Evolutionary conservation across 2,113 vertebrate genomes (phyloP).

Genomic region (Platichthys flesus): DNA sequence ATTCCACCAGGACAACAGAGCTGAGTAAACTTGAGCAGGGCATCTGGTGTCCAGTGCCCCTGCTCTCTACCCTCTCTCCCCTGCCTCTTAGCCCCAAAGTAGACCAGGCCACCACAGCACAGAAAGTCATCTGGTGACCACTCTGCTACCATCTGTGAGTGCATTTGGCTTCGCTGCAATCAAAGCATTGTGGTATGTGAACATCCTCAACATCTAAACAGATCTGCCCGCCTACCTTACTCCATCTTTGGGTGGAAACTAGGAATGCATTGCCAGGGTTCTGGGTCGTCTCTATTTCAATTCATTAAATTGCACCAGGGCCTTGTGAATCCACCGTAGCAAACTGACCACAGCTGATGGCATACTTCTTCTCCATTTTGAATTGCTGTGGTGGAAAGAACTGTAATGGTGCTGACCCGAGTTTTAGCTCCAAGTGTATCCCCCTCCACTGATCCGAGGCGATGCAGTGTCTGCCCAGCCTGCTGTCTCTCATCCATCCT

Average conservation of each 20-base stretch:
- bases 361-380: conserved; percentile 65
- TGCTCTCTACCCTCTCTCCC: conserved; percentile 16
- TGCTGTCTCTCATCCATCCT: conserved; percentile 65
- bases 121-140: conserved; percentile 72
- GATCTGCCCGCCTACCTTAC: conserved; percentile 30
- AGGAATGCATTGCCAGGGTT: conserved; percentile 53
- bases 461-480: conserved; percentile 52
- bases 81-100: conserved; percentile 46
- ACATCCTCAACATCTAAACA: conserved; percentile 48
- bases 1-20: conserved; percentile 39
- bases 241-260: conserved; percentile 64
- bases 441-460: conserved; percentile 70
- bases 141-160: conserved; percentile 63
- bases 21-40: conserved; percentile 48
- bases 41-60: conserved; percentile 62
- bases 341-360: conserved; percentile 61
- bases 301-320: conserved; percentile 52
- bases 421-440: conserved; percentile 57
- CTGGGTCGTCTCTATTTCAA: conserved; percentile 65
- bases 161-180: conserved; percentile 65
- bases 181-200: conserved; percentile 56
- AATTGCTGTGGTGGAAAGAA: conserved; percentile 66
- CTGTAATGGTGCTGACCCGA: conserved; percentile 58
- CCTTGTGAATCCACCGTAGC: conserved; percentile 42
- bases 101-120: conserved; percentile 47